phyloP scores from a whole-genome alignment of 1,140 invertebrate genomes.

The Pachyrhynchus sulphureomaculatus region DNA sequence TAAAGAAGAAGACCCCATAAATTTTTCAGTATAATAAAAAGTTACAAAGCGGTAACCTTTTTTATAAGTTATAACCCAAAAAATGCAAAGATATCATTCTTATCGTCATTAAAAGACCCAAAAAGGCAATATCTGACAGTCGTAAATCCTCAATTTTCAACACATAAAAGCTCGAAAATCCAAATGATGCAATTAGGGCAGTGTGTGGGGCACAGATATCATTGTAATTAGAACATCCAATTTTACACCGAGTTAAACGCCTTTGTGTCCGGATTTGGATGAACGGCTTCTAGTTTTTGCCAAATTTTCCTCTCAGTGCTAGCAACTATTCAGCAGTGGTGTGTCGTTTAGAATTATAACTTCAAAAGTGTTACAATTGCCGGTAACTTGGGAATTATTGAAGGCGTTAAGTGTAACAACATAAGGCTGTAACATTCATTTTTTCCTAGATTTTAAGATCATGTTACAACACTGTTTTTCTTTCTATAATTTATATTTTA shows the following conservation, averaged over 20 bases:
- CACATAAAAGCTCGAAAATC: conserved; percentile 30
- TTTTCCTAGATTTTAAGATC: too few relatives aligned
- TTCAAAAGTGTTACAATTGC: conserved; percentile 15
- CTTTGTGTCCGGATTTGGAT: conserved; percentile 29
- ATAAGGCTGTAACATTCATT: too few relatives aligned
- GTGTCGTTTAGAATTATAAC: conserved; percentile 8
- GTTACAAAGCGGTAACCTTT: too few relatives aligned
- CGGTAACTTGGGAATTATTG: conserved; percentile 22
- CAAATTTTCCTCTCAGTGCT: conserved; percentile 24
- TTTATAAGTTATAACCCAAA: too few relatives aligned
- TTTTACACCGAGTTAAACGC: conserved; percentile 28
- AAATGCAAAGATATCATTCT: too few relatives aligned
- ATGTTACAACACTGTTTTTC: too few relatives aligned
- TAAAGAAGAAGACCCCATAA: too few relatives aligned
- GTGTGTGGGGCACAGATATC: conserved; percentile 30
- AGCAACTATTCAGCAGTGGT: conserved; percentile 14
- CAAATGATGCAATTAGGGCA: conserved; percentile 29
- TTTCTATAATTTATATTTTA: too few relatives aligned
- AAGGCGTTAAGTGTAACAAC: too few relatives aligned
- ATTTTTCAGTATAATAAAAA: too few relatives aligned
- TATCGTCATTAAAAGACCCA: conserved; percentile 10
- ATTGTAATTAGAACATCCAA: conserved; percentile 32
- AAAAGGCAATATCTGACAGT: conserved; percentile 18
- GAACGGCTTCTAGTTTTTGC: conserved; percentile 26
- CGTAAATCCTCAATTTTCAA: conserved; percentile 28